Evolutionary conservation across 2,888 invertebrate species (phyloP).

Genomic region (Catocala sponsa): DNA sequence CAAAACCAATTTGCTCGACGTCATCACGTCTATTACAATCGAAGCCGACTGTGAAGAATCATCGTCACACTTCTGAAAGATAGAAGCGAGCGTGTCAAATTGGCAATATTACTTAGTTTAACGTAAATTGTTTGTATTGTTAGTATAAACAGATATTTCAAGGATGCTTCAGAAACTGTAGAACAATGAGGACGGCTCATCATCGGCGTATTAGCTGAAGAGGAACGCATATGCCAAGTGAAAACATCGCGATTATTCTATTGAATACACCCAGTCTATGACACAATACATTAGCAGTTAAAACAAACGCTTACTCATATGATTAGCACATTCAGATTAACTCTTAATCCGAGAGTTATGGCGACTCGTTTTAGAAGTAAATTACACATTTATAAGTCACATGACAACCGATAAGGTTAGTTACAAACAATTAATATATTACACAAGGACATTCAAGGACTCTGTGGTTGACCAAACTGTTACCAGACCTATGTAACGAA

Average conservation of each 20-base stretch:
- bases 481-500: constrained; percentile 39
- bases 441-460: constrained; percentile 30
- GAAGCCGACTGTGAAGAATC: constrained; percentile 28
- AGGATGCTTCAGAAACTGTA: constrained; percentile 36
- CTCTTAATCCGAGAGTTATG: constrained; percentile 11
- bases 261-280: constrained; percentile 34
- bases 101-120: constrained; percentile 31
- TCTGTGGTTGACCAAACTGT: constrained; percentile 42
- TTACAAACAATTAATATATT: constrained; percentile 11
- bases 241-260: constrained; percentile 48
- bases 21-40: constrained; percentile 21
- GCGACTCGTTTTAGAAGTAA: constrained; percentile 6
- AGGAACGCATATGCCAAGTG: constrained; percentile 39
- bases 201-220: constrained; percentile 20
- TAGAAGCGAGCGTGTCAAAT: constrained; percentile 33
- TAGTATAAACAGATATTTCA: constrained; percentile 37
- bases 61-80: constrained; percentile 20
- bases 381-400: not conserved
- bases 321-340: constrained; percentile 21
- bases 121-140: constrained; percentile 41
- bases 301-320: constrained; percentile 29
- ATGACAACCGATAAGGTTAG: constrained; percentile 10
- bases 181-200: constrained; percentile 19
- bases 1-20: not conserved
- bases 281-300: constrained; percentile 34